Conservation (phyloP, 2,113 vertebrate species). For the Xiphorhynchus elegans region DNA sequence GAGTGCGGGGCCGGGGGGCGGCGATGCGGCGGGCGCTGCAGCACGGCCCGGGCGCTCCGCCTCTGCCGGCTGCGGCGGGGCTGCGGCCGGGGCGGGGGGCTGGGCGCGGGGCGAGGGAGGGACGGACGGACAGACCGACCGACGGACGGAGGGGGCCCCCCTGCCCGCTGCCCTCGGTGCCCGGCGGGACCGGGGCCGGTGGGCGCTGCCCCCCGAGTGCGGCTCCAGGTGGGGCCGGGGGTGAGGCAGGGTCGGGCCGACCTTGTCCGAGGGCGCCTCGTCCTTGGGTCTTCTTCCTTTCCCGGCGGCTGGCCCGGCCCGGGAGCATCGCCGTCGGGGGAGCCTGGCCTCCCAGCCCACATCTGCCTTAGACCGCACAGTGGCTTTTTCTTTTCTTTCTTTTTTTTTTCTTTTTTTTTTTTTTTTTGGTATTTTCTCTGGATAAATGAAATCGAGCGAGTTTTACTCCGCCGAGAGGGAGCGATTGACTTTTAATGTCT, state of each 20-base stretch:
- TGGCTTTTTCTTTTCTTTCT: neutral
- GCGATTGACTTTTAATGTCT: neutral
- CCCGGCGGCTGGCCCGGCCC: neutral
- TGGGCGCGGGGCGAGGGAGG: neutral
- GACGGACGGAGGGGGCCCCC: neutral
- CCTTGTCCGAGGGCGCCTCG: slow-evolving; percentile 75
- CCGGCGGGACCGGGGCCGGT: too few relatives aligned
- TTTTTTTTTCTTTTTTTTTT: neutral
- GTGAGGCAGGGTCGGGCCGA: slow-evolving; percentile 37
- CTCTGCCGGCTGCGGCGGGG: neutral
- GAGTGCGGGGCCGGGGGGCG: neutral
- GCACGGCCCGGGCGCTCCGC: neutral
- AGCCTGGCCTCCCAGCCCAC: neutral
- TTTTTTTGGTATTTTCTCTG: neutral
- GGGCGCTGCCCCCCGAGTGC: neutral
- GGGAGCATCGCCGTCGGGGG: slow-evolving; percentile 30
- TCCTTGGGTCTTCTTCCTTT: slow-evolving; percentile 69
- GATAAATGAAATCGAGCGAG: neutral
- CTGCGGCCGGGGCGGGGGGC: neutral
- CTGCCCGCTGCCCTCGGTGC: too few relatives aligned
- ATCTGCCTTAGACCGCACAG: neutral
- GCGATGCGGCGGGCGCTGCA: neutral
- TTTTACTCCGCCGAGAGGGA: neutral
- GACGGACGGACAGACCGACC: neutral
- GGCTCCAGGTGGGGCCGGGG: neutral